Evolutionary conservation across 2,888 invertebrate genomes (phyloP).

Genomic region (Dexiosoma caninum): DNA sequence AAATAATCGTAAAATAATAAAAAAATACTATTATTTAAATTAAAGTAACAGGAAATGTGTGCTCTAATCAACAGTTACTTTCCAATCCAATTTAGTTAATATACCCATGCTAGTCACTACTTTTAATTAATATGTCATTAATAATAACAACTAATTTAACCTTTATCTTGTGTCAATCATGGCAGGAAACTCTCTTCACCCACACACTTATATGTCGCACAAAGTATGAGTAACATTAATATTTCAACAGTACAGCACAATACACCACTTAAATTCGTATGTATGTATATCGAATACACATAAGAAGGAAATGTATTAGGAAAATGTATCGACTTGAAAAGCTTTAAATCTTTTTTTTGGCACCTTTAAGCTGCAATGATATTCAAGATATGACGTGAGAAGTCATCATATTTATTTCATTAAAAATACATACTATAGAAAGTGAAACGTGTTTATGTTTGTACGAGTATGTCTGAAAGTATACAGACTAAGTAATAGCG

Average conservation of each 20-base stretch:
- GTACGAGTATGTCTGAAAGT: neutral
- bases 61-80: neutral
- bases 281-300: neutral
- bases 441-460: neutral
- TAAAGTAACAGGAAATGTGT: too few relatives aligned
- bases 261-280: neutral
- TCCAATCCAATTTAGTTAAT: neutral
- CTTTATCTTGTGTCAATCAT: conserved; percentile 56
- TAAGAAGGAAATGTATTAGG: neutral
- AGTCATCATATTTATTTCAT: conserved; percentile 2
- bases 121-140: conserved; percentile 50
- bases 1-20: too few relatives aligned
- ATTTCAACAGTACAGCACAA: neutral
- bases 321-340: too few relatives aligned
- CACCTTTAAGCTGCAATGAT: conserved; percentile 20
- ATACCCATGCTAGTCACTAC: neutral
- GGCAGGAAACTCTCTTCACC: conserved; percentile 4
- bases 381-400: conserved; percentile 9
- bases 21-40: too few relatives aligned
- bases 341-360: conserved; percentile 15
- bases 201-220: conserved; percentile 1
- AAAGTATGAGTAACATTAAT: neutral
- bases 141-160: conserved; percentile 56
- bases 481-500: too few relatives aligned
- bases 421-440: neutral